phyloP scores from a whole-genome alignment of 2,113 vertebrate genomes.

The Neotragus pygmaeus region DNA sequence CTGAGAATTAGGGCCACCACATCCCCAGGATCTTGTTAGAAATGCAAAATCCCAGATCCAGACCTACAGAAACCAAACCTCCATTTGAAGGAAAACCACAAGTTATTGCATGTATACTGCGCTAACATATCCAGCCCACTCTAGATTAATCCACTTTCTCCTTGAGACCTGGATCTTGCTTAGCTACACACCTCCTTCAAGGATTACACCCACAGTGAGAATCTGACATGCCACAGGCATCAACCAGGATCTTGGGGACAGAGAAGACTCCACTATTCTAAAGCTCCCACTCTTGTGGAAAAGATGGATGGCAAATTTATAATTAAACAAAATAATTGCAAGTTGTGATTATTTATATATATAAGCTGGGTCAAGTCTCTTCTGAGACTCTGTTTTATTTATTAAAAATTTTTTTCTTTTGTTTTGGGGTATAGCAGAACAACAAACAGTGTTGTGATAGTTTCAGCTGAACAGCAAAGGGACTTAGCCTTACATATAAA shows the following conservation, averaged over 20 bases:
- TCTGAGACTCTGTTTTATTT: background rate
- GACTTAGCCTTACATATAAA: background rate
- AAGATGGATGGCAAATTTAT: background rate
- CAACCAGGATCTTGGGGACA: background rate
- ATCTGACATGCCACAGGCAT: rapidly evolving
- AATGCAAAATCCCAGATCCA: background rate
- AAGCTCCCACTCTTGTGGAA: background rate
- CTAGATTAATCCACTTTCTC: too few relatives aligned
- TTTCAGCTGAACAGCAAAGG: background rate
- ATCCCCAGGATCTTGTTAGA: background rate
- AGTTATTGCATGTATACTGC: rapidly evolving
- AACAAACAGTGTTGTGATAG: background rate
- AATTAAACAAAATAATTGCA: background rate
- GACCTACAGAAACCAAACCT: background rate
- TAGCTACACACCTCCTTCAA: background rate
- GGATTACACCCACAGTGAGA: background rate
- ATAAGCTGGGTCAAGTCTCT: background rate
- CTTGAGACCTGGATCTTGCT: background rate
- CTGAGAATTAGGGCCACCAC: rapidly evolving
- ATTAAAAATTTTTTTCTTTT: background rate
- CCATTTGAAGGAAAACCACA: rapidly evolving
- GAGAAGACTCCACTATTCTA: background rate
- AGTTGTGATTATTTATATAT: rapidly evolving
- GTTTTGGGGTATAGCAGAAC: background rate
- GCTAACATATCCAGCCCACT: background rate